Conservation (phyloP, 2,797 vertebrate genomes). For the Sarcophilus harrisii region DNA sequence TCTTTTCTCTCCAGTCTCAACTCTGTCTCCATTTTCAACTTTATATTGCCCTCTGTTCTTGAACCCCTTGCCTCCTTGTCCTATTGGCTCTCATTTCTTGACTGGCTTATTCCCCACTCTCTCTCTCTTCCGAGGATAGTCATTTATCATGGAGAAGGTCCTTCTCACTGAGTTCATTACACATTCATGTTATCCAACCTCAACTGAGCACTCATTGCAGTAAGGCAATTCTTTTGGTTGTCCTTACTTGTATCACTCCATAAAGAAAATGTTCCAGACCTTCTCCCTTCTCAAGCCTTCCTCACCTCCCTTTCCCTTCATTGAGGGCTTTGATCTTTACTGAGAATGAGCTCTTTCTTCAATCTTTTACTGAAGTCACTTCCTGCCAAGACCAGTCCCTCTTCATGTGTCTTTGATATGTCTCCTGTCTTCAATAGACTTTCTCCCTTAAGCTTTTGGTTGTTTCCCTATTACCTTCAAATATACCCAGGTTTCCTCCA, state of each 20-base stretch:
- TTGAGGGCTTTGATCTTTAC: not conserved
- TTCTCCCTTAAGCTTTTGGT: not conserved
- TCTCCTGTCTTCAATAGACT: not conserved
- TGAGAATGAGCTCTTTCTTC: not conserved
- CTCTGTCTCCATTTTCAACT: not conserved
- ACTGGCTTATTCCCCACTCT: not conserved
- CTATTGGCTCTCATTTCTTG: not conserved
- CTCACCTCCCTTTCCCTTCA: not conserved
- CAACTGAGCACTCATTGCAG: not conserved
- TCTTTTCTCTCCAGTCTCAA: not conserved
- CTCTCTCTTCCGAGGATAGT: not conserved
- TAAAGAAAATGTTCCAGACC: not conserved
- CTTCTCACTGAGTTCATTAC: not conserved
- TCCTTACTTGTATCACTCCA: not conserved
- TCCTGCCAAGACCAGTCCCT: not conserved
- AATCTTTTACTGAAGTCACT: not conserved
- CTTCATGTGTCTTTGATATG: not conserved
- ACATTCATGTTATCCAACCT: not conserved
- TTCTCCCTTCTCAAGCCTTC: not conserved
- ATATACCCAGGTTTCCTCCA: not conserved
- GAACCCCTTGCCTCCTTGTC: not conserved
- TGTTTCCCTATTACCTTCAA: not conserved
- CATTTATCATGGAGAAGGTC: not conserved
- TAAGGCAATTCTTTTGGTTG: not conserved
- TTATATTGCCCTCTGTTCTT: not conserved